Evolutionary conservation across 2,797 vertebrate genomes (phyloP).

Genomic region (Pangasius djambal): DNA sequence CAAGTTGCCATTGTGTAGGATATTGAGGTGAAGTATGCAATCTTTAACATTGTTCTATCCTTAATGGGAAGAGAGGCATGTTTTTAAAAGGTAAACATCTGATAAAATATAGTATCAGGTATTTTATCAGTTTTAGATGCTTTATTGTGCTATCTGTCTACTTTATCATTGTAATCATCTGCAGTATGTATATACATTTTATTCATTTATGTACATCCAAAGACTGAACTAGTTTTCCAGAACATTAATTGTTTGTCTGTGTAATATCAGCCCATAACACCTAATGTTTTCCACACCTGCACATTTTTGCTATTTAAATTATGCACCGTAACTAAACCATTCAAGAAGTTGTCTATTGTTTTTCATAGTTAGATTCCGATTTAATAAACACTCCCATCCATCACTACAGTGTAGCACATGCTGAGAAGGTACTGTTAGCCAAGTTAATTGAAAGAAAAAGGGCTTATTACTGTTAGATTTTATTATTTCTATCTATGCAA

Average conservation of each 20-base stretch:
- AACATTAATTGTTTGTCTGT: not conserved
- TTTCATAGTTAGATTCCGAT: not conserved
- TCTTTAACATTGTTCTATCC: not conserved
- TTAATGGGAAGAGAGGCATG: not conserved
- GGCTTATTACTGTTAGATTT: not conserved
- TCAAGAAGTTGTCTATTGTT: not conserved
- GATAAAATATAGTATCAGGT: not conserved
- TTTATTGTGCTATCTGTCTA: constrained; percentile 9
- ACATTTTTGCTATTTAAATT: constrained; percentile 7
- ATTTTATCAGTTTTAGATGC: not conserved
- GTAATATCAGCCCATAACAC: not conserved
- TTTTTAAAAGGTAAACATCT: constrained; percentile 21
- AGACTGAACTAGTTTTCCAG: constrained; percentile 18
- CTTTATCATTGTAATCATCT: not conserved
- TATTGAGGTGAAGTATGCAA: not conserved
- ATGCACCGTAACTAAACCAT: not conserved
- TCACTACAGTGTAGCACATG: constrained; percentile 18
- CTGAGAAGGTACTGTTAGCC: constrained; percentile 25
- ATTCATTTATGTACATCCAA: not conserved
- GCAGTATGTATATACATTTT: constrained; percentile 25
- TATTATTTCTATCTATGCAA: constrained; percentile 53
- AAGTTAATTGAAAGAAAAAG: constrained; percentile 22
- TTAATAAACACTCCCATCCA: not conserved
- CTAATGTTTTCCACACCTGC: not conserved
- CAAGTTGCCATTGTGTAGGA: not conserved